Conservation (phyloP, 2,797 vertebrate genomes). For the Meda fulgida region DNA sequence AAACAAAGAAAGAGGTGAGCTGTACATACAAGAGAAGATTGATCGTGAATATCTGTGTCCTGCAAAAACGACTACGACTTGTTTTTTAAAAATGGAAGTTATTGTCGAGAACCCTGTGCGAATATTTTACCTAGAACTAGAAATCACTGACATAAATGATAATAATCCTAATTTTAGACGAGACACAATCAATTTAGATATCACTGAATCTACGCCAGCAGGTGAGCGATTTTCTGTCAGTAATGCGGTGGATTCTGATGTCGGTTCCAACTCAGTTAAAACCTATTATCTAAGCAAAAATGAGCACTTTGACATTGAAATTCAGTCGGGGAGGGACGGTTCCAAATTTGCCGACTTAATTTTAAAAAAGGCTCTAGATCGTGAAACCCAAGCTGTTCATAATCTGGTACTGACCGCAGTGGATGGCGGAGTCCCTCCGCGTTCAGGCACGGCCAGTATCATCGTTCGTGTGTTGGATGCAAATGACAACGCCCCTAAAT, state of each 20-base stretch:
- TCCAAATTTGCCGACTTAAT: conserved; percentile 60
- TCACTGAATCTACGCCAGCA: conserved; percentile 67
- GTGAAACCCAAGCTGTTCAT: conserved; percentile 51
- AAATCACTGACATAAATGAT: conserved; percentile 77
- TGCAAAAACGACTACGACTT: conserved; percentile 46
- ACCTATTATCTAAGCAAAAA: conserved; percentile 61
- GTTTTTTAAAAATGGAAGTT: conserved; percentile 70
- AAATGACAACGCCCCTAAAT: conserved; percentile 67
- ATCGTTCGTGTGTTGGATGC: conserved; percentile 74
- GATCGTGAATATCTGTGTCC: conserved; percentile 73
- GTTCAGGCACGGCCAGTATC: conserved; percentile 67
- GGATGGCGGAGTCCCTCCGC: conserved; percentile 65
- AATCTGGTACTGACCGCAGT: conserved; percentile 63
- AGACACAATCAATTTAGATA: conserved; percentile 71
- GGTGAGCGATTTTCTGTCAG: conserved; percentile 61
- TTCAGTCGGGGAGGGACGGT: conserved; percentile 59
- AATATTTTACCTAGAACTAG: conserved; percentile 67
- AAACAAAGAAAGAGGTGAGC: neutral
- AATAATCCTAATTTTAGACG: conserved; percentile 70
- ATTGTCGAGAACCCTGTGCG: conserved; percentile 60
- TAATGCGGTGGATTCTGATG: conserved; percentile 62
- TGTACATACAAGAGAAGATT: conserved; percentile 66
- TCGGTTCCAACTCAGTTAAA: conserved; percentile 60
- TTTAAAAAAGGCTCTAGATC: conserved; percentile 11
- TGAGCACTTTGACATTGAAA: conserved; percentile 59